These are phyloP conservation scores for Notothenia rossii DNA, from an alignment of 2,113 vertebrate genomes.

Conservation along the genomic window DNA sequence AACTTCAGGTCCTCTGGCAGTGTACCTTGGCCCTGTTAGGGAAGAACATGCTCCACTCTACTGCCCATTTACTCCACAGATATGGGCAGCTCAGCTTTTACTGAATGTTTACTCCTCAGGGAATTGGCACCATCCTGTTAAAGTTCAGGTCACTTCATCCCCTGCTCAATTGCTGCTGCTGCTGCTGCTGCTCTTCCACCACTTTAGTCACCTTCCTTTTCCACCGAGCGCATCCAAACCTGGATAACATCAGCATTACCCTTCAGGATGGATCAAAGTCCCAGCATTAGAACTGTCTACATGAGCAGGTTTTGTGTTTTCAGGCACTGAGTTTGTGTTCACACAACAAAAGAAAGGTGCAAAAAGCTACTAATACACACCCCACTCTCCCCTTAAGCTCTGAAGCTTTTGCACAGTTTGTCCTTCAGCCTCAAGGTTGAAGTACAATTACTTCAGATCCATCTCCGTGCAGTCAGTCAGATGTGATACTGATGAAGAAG, in stretches of 20 bases:
- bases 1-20: constrained; percentile 73
- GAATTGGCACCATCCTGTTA: constrained; percentile 82
- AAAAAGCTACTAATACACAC: constrained; percentile 32
- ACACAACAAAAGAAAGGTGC: constrained; percentile 31
- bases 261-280: constrained; percentile 49
- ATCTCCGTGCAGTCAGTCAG: constrained; percentile 1
- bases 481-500: constrained; percentile 20
- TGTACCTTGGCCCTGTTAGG: constrained; percentile 74
- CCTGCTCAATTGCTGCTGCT: constrained; percentile 50
- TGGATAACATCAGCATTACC: constrained; percentile 60
- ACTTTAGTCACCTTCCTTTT: constrained; percentile 66
- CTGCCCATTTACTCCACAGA: constrained; percentile 81
- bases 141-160: constrained; percentile 81
- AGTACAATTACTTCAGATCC: constrained; percentile 3
- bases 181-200: constrained; percentile 58
- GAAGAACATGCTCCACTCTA: constrained; percentile 75
- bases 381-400: constrained; percentile 11
- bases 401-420: background rate
- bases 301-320: constrained; percentile 38
- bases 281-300: constrained; percentile 24
- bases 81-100: constrained; percentile 78
- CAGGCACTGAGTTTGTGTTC: constrained; percentile 28
- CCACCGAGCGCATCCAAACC: constrained; percentile 45
- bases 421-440: constrained; percentile 39
- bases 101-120: constrained; percentile 82